phyloP scores from a whole-genome alignment of 2,888 invertebrate genomes.

The Drosophila recens region DNA sequence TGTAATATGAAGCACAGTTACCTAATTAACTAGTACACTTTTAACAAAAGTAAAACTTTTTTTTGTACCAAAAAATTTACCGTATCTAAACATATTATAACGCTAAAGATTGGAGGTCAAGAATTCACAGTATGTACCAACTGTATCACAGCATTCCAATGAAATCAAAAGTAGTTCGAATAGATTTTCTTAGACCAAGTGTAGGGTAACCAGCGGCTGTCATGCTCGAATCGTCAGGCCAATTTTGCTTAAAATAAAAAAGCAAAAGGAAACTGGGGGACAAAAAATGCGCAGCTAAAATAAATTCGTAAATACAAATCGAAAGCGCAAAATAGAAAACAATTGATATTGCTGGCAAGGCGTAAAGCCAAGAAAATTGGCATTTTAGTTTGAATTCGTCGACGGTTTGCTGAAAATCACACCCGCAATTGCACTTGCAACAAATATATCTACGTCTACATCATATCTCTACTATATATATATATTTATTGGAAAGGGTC shows the following conservation, averaged over 20 bases:
- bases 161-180: background rate
- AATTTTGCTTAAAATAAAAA: conserved; percentile 51
- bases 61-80: too few relatives aligned
- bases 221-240: background rate
- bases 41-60: too few relatives aligned
- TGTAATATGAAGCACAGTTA: too few relatives aligned
- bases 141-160: background rate
- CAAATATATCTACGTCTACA: conserved; percentile 2
- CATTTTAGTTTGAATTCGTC: conserved; percentile 73
- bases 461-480: conserved; percentile 7
- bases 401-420: conserved; percentile 73
- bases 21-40: too few relatives aligned
- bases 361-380: conserved; percentile 67
- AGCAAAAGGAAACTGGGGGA: conserved; percentile 38
- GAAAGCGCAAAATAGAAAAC: conserved; percentile 78
- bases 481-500: conserved; percentile 7
- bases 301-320: conserved; percentile 73
- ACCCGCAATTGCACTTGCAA: conserved; percentile 32
- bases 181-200: background rate
- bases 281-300: conserved; percentile 64
- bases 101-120: background rate
- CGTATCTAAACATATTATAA: too few relatives aligned
- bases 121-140: background rate
- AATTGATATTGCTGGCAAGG: conserved; percentile 70
- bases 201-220: conserved; percentile 31